Conservation (phyloP, 2,113 vertebrate species). For the Ammodytes marinus region DNA sequence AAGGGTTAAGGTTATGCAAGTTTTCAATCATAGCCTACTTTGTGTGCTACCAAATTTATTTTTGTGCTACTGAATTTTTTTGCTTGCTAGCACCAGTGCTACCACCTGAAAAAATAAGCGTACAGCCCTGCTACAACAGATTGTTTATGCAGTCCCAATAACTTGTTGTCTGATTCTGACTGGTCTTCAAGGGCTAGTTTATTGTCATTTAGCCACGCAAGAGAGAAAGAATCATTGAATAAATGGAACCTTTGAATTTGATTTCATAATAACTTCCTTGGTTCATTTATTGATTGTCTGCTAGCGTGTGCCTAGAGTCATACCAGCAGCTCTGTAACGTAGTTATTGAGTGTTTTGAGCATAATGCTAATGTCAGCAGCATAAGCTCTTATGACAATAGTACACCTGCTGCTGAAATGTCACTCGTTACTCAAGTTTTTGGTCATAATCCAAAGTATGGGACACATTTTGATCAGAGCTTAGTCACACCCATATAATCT, state of each 20-base stretch:
- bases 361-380: conserved; percentile 13
- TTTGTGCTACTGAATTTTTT: too few species aligned
- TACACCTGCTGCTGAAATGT: not conserved
- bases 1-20: too few species aligned
- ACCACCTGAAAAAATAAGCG: too few species aligned
- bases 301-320: not conserved
- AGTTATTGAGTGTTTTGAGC: conserved; percentile 2
- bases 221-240: not conserved
- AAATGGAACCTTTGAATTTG: not conserved
- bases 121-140: too few species aligned
- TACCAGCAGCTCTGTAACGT: not conserved
- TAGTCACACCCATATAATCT: not conserved
- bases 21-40: too few species aligned
- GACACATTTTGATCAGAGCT: too few species aligned
- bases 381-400: not conserved
- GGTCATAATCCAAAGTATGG: not conserved
- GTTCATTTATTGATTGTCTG: not conserved
- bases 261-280: not conserved
- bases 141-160: not conserved
- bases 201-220: not conserved
- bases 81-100: too few species aligned
- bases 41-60: too few species aligned
- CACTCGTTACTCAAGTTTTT: not conserved
- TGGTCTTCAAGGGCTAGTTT: too few species aligned
- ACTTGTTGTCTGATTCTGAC: not conserved